Conservation (phyloP, 2,888 invertebrate genomes). For the Ptilodon capucinus region DNA sequence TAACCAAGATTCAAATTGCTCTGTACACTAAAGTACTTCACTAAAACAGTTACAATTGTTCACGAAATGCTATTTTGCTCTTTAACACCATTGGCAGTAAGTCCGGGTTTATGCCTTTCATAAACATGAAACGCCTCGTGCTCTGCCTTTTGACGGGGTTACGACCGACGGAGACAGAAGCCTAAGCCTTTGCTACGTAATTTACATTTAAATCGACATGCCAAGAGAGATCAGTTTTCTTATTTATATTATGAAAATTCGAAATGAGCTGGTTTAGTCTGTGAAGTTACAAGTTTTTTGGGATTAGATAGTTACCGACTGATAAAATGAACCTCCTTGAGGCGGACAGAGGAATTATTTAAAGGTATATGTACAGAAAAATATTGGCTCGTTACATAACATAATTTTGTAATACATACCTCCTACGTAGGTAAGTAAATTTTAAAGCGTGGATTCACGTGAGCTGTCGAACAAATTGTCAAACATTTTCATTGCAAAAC, state of each 20-base stretch:
- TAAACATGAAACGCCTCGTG: conserved; percentile 45
- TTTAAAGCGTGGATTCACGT: too few relatives aligned
- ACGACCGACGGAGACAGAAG: conserved; percentile 38
- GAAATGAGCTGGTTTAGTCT: not conserved
- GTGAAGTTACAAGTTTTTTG: not conserved
- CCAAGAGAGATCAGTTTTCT: conserved; percentile 18
- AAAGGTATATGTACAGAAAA: too few relatives aligned
- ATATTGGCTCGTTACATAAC: too few relatives aligned
- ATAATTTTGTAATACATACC: too few relatives aligned
- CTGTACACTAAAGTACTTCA: too few relatives aligned
- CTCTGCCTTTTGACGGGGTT: conserved; percentile 37
- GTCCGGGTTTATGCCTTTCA: conserved; percentile 32
- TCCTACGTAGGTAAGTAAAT: too few relatives aligned
- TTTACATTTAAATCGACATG: conserved; percentile 57
- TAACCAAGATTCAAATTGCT: too few relatives aligned
- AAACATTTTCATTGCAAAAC: too few relatives aligned
- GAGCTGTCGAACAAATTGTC: too few relatives aligned
- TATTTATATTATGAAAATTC: conserved; percentile 35
- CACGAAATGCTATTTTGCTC: not conserved
- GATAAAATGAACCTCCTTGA: too few relatives aligned
- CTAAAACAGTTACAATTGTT: not conserved
- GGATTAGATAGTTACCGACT: not conserved
- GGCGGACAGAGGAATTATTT: too few relatives aligned
- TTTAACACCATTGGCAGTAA: conserved; percentile 16
- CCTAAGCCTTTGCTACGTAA: conserved; percentile 39